A percentile compares a stretch with the other conserved stretches of the same genome.
These are phyloP conservation scores for Phrixothrix hirtus DNA, from an alignment of 2,888 invertebrate species.

Conservation along the genomic window DNA sequence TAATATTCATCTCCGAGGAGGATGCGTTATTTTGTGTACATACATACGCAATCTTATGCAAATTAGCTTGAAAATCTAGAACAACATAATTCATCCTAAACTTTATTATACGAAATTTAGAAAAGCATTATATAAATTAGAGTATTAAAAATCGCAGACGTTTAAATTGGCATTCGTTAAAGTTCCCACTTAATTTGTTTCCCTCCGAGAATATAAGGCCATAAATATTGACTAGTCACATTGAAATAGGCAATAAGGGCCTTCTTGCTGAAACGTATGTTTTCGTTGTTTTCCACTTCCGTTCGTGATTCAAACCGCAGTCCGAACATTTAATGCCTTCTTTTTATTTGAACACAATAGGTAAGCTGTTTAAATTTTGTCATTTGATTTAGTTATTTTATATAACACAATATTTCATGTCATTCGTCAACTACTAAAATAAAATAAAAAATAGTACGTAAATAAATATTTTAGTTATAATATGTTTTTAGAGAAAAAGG, in stretches of 20 bases:
- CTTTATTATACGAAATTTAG: too few relatives aligned
- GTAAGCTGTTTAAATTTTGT: slow-evolving; percentile 58
- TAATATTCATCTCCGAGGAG: too few relatives aligned
- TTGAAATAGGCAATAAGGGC: slow-evolving; percentile 43
- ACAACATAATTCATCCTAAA: too few relatives aligned
- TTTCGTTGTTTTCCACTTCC: slow-evolving; percentile 41
- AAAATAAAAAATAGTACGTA: too few relatives aligned
- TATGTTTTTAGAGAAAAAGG: too few relatives aligned
- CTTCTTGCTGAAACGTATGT: slow-evolving; percentile 40
- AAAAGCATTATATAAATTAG: too few relatives aligned
- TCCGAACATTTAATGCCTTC: slow-evolving; percentile 35
- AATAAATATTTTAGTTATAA: too few relatives aligned
- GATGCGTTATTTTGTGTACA: too few relatives aligned
- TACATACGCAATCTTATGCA: too few relatives aligned
- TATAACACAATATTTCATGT: too few relatives aligned
- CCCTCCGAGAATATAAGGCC: slow-evolving; percentile 35
- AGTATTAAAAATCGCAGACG: background rate
- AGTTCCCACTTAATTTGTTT: slow-evolving; percentile 42
- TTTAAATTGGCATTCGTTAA: slow-evolving; percentile 24
- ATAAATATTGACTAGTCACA: slow-evolving; percentile 43
- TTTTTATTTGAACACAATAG: slow-evolving; percentile 56
- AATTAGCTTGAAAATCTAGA: too few relatives aligned
- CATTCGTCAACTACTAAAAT: too few relatives aligned
- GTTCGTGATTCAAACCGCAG: slow-evolving; percentile 33
- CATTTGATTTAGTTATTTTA: slow-evolving; percentile 52